Conservation (phyloP, 2,113 vertebrate genomes). For the Agelaius phoeniceus region DNA sequence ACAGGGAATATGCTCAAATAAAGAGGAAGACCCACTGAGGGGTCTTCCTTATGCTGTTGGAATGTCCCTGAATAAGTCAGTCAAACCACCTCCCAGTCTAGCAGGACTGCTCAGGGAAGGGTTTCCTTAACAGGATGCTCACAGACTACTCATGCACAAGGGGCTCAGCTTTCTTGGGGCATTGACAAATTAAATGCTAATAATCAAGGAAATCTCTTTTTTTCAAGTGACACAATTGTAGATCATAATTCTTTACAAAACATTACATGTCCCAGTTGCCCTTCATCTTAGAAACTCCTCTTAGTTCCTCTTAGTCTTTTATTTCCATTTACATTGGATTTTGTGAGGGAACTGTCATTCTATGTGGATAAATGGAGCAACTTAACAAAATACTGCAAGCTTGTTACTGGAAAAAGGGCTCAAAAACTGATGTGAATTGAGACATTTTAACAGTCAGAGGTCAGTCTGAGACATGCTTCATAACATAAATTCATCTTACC, state of each 20-base stretch:
- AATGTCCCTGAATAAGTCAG: not conserved
- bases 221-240: not conserved
- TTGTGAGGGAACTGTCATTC: slow-evolving; percentile 41
- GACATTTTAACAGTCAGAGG: slow-evolving; percentile 45
- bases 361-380: slow-evolving; percentile 22
- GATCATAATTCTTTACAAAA: not conserved
- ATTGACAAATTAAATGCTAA: not conserved
- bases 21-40: not conserved
- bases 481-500: slow-evolving; percentile 51
- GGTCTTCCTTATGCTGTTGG: not conserved
- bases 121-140: not conserved
- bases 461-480: slow-evolving; percentile 20
- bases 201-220: not conserved
- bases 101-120: not conserved
- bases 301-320: slow-evolving; percentile 13
- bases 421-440: slow-evolving; percentile 38
- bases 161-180: not conserved
- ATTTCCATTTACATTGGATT: slow-evolving; percentile 52
- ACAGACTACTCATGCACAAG: not conserved
- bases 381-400: slow-evolving; percentile 46
- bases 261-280: not conserved
- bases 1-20: not conserved
- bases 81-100: not conserved
- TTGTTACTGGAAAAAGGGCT: slow-evolving; percentile 22
- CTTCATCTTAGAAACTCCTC: not conserved